Evolutionary conservation across 2,888 invertebrate genomes (phyloP).

Genomic region (Andrena camellia): DNA sequence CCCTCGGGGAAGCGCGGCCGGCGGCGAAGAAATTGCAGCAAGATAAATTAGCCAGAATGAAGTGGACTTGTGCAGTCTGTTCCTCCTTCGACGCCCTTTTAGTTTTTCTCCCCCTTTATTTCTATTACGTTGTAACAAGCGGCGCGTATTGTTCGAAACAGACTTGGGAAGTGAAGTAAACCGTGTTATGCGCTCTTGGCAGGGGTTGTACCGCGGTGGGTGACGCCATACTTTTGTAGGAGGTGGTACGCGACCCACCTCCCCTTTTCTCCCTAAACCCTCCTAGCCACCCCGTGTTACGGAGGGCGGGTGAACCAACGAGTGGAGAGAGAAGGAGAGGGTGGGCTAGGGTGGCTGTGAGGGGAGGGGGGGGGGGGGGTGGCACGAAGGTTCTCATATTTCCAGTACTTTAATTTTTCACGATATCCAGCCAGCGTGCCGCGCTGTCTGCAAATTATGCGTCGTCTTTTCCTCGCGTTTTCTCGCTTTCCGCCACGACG

Average conservation of each 20-base stretch:
- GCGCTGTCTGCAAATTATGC: slow-evolving; percentile 65
- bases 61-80: slow-evolving; percentile 33
- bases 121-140: slow-evolving; percentile 40
- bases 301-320: slow-evolving; percentile 72
- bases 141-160: slow-evolving; percentile 42
- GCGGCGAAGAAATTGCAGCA: slow-evolving; percentile 56
- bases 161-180: slow-evolving; percentile 43
- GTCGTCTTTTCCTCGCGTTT: slow-evolving; percentile 21
- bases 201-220: slow-evolving; percentile 77
- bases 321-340: slow-evolving; percentile 61
- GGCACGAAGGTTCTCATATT: slow-evolving; percentile 83
- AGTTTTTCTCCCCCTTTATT: neutral
- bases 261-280: slow-evolving; percentile 81
- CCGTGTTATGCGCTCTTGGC: slow-evolving; percentile 67
- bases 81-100: neutral
- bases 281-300: slow-evolving; percentile 82
- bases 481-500: neutral
- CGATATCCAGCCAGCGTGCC: slow-evolving; percentile 49
- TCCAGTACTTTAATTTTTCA: slow-evolving; percentile 78
- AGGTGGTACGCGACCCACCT: slow-evolving; percentile 83
- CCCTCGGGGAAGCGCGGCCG: slow-evolving; percentile 28
- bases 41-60: slow-evolving; percentile 65
- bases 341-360: slow-evolving; percentile 58
- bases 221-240: slow-evolving; percentile 77
- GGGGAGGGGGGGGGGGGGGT: slow-evolving; percentile 69